Evolutionary conservation across 1,140 invertebrate genomes (phyloP).

Genomic region (Palaemon carinicauda): DNA sequence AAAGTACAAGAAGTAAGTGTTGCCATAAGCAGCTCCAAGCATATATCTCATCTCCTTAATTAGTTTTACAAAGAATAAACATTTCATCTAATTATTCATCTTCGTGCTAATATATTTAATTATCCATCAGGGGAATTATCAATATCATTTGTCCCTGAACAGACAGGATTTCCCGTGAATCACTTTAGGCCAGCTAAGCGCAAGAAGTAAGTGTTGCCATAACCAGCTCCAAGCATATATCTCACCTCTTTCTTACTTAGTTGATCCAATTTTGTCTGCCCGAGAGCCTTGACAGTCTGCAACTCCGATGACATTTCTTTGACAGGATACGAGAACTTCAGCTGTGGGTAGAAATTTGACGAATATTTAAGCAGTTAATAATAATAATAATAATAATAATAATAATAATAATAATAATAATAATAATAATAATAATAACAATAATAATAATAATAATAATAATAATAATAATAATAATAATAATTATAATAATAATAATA

Average conservation of each 20-base stretch:
- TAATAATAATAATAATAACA: too few species aligned
- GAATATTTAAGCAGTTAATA: too few species aligned
- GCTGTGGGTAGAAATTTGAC: background rate
- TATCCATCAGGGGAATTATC: too few species aligned
- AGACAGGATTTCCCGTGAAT: background rate
- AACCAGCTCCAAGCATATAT: background rate
- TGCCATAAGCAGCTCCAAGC: background rate
- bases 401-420: too few species aligned
- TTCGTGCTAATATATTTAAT: too few species aligned
- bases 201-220: background rate
- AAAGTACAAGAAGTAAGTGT: background rate
- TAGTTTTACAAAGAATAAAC: too few species aligned
- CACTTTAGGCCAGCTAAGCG: background rate
- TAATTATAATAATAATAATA: too few species aligned
- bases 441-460: too few species aligned
- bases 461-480: too few species aligned
- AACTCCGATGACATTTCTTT: background rate
- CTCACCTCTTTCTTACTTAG: constrained; percentile 15
- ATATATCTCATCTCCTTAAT: background rate
- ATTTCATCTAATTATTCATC: too few species aligned
- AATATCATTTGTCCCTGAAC: too few species aligned
- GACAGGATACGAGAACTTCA: constrained; percentile 27
- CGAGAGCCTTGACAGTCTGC: constrained; percentile 1
- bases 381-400: too few species aligned
- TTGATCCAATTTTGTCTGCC: constrained; percentile 17